Percentiles rank a stretch among this genome's conserved stretches.
Evolutionary conservation across 2,113 vertebrate species (phyloP).

Genomic region (Dicerorhinus sumatrensis): DNA sequence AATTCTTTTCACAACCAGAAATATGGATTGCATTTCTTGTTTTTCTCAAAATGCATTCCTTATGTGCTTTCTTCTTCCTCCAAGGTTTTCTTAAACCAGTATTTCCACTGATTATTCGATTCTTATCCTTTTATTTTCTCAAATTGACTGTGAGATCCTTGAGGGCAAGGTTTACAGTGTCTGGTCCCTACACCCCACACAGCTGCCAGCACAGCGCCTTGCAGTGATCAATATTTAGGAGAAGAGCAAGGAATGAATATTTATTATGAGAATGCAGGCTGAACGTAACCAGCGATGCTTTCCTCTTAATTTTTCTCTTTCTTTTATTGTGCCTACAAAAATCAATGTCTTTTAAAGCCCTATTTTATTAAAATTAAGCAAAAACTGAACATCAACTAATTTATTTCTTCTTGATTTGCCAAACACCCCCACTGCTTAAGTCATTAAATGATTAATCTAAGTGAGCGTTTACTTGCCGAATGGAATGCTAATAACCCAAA

Average conservation of each 20-base stretch:
- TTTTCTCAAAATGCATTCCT: conserved; percentile 21
- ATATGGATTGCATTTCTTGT: not conserved
- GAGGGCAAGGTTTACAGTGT: not conserved
- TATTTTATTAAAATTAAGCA: conserved; percentile 59
- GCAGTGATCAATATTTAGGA: not conserved
- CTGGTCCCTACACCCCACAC: not conserved
- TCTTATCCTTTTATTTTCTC: not conserved
- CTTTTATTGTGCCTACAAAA: conserved; percentile 46
- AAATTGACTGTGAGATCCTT: not conserved
- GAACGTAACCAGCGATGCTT: conserved; percentile 18
- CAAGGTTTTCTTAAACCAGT: not conserved
- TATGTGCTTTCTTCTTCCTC: not conserved
- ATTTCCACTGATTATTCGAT: not conserved
- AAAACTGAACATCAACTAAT: conserved; percentile 47
- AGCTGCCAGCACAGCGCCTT: not conserved
- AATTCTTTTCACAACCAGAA: not conserved
- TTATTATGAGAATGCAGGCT: not conserved
- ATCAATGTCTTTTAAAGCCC: not conserved
- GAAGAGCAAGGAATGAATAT: not conserved
- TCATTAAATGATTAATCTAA: conserved; percentile 43
- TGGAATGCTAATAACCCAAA: not conserved
- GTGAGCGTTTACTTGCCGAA: conserved; percentile 3
- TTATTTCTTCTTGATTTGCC: conserved; percentile 37
- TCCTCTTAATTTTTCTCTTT: conserved; percentile 50
- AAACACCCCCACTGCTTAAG: conserved; percentile 11